Base-by-base conservation (phyloP, 1,140 invertebrate species). In the Rhyzopertha dominica region DNA sequence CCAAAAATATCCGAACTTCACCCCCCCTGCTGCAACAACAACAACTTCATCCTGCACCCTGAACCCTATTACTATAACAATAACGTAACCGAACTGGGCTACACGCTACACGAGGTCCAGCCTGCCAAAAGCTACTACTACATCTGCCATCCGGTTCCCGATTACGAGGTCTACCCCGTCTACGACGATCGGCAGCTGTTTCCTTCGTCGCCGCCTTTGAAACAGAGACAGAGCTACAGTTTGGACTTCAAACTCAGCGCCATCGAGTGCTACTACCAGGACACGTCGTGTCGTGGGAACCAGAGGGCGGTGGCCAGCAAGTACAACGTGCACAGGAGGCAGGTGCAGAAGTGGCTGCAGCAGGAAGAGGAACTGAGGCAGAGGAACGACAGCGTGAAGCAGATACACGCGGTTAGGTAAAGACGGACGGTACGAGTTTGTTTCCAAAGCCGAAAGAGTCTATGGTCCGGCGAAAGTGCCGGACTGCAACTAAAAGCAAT, bases 341-440 rank as follows among this genome's bases (percentile, higher is more conserved):
- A 80, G 58, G 74, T 81, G 5, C 77, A 81, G 44, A 80, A 79
- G 51, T 80, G 79, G 78, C 52, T 81, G 2, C 68, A 72, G 9
- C 74, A 77, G 39, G 77, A 78, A 39, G 52, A 60, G 2, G 67
- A 76, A 22, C 58, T 79, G 0, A 53, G 72, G 2, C 45, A 58
- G 26, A 42, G 51, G 10, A 61, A 56, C 25, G 56, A 61, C 48
- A 40, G 40, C 5, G 37, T 57, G n/a, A 58, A 63, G 47, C 48
- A 59, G 10, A 53, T 43, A 35, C 55, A 54, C 24, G 42, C 48
- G 9, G 56, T 58, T 18, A 59, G 56, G 53, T 54, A 40, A 36
- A 36, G 45, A 37, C 36, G 26, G 12, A 7, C 9, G 12, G 30
- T 23, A 13, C 2, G 10, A 20, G 22, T 39, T 25, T 10, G 17